Base-by-base conservation (phyloP, 2,888 invertebrate species). In the Tyria jacobaeae region DNA sequence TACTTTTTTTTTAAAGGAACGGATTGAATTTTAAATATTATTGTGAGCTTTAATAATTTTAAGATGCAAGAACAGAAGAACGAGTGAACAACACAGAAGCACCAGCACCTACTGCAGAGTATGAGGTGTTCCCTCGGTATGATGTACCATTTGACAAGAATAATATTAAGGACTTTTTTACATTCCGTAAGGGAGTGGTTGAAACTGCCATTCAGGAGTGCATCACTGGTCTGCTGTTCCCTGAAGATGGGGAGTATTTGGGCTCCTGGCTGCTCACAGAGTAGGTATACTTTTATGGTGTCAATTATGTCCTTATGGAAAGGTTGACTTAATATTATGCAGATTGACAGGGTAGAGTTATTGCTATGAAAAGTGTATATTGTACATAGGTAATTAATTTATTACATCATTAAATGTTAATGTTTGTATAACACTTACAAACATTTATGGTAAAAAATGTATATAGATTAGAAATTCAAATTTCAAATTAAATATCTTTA, bases 251-350 rank as follows among this genome's bases (percentile, higher is more conserved):
- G 34, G 95, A 95, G 69, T 89, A 97, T 57, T 84, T 96, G 62
- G 97, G 97, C 44, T 95, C 96, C 47, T 98, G 97, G 96, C 91
- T 98, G 60, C 89, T 98, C 37, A 97, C 97, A 34, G 97, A 97
- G 97, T 97, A 94, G 89, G 96, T 93, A 50, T 9, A 35, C 27
- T 41, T 47, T 24, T n/a, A 34, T 21, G 6, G 27, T 25, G 12
- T 27, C 2, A 48, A 21, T 5, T 48, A 47, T 10, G 24, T 12
- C 3, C 24, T 24, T 24, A 15, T 25, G 27, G 27, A 14, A 6
- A 17, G 41, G 15, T 25, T 15, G 6, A 25, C 15, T 48, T 14
- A 0, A 44, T 10, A 17, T 44, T 7, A 31, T 7, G 7, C 6
- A 31, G 7, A 31, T 31, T 31, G 3, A 31, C 27, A 6, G 4